These are phyloP conservation scores for Drosophila fungiperda DNA, from an alignment of 2,888 invertebrate genomes.

Conservation along the genomic window DNA sequence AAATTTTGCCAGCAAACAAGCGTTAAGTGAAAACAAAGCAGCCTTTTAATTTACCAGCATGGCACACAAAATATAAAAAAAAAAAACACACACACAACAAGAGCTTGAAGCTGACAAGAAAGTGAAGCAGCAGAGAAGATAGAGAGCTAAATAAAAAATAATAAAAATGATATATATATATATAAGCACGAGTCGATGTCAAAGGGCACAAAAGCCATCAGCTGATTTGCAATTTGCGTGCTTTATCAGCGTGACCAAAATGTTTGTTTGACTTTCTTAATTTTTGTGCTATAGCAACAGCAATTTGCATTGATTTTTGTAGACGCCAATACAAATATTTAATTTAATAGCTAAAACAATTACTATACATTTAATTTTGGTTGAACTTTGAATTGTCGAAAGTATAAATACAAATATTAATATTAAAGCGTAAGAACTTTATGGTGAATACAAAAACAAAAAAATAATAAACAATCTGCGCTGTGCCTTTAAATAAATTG, in stretches of 20 bases:
- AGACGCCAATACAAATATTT: background rate
- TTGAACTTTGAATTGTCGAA: background rate
- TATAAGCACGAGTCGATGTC: constrained; percentile 35
- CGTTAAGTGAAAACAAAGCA: constrained; percentile 70
- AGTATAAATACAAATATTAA: background rate
- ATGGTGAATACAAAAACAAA: background rate
- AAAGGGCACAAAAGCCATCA: constrained; percentile 50
- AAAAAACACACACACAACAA: constrained; percentile 7
- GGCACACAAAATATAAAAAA: constrained; percentile 35
- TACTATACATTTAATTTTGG: background rate
- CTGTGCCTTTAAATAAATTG: constrained; percentile 27
- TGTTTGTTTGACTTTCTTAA: constrained; percentile 35
- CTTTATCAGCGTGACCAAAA: constrained; percentile 49
- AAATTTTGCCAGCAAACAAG: constrained; percentile 51
- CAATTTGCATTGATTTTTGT: constrained; percentile 35
- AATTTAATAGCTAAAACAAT: constrained; percentile 34
- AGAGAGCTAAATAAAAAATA: constrained; percentile 6
- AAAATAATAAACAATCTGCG: constrained; percentile 8
- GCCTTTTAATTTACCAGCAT: constrained; percentile 68
- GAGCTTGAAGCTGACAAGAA: constrained; percentile 35
- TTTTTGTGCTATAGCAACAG: constrained; percentile 31
- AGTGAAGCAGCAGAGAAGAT: constrained; percentile 23
- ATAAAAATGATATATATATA: background rate
- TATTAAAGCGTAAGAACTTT: background rate
- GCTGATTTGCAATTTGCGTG: constrained; percentile 45